Percentiles rank a stretch among this genome's conserved stretches.
phyloP scores from a whole-genome alignment of 2,888 invertebrate genomes.

The Hyppa rectilinea region DNA sequence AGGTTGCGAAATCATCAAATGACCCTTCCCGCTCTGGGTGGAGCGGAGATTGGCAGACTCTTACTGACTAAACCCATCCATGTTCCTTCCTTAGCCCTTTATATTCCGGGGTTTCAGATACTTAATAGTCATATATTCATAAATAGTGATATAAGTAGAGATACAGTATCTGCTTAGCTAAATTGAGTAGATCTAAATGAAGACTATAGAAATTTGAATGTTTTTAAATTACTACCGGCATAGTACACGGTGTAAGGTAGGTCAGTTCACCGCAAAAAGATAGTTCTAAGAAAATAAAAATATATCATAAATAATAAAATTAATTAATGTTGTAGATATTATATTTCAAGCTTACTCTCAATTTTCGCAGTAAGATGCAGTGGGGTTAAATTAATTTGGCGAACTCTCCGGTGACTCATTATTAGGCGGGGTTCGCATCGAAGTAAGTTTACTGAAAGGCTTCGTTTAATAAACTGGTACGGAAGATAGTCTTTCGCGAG shows the following conservation, averaged over 20 bases:
- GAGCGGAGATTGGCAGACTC: no score
- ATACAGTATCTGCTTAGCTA: neutral
- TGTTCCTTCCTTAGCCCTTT: no score
- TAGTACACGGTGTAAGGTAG: no score
- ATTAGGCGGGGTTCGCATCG: slow-evolving; percentile 63
- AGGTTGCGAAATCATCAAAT: no score
- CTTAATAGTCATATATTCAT: no score
- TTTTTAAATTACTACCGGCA: neutral
- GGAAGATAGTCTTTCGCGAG: slow-evolving; percentile 58
- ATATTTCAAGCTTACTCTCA: slow-evolving; percentile 51
- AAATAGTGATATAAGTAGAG: no score
- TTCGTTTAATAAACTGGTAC: slow-evolving; percentile 63
- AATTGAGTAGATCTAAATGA: neutral
- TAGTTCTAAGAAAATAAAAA: neutral
- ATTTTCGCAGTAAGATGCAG: slow-evolving; percentile 61
- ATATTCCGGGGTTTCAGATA: no score
- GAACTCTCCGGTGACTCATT: slow-evolving; percentile 63
- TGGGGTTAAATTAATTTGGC: slow-evolving; percentile 67
- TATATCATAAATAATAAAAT: neutral
- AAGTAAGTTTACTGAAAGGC: slow-evolving; percentile 61
- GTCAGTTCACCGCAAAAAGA: neutral
- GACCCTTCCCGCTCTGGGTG: no score
- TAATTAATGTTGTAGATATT: slow-evolving; percentile 43
- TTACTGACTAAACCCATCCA: no score
- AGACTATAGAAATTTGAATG: neutral